phyloP scores from a whole-genome alignment of 2,113 vertebrate species.

The Oryzias celebensis region DNA sequence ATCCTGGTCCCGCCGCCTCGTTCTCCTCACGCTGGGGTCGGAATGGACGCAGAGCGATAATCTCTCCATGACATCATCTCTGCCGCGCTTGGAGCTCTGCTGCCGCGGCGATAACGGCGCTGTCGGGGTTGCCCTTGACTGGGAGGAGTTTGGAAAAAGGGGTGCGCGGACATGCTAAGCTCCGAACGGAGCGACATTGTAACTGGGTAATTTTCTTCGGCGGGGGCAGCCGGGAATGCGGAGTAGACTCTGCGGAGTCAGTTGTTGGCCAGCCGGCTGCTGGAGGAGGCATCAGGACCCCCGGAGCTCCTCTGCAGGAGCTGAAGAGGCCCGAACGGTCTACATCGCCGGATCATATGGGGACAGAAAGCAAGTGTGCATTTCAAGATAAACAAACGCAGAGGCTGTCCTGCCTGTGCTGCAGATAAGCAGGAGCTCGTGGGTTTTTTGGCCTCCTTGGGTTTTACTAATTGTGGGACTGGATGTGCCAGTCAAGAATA shows the following conservation, averaged over 20 bases:
- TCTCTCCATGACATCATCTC: constrained; percentile 18
- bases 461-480: constrained; percentile 30
- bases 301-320: constrained; percentile 22
- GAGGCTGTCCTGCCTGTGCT: constrained; percentile 21
- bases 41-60: not conserved
- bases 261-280: constrained; percentile 12
- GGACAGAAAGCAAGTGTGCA: constrained; percentile 36
- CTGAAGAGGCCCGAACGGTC: constrained; percentile 44
- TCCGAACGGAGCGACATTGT: constrained; percentile 17
- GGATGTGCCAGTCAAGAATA: constrained; percentile 45
- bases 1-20: not conserved
- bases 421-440: constrained; percentile 39
- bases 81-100: constrained; percentile 40
- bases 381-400: constrained; percentile 30
- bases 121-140: constrained; percentile 63
- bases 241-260: constrained; percentile 14
- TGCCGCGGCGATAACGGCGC: constrained; percentile 34
- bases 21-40: not conserved
- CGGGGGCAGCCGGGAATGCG: constrained; percentile 40
- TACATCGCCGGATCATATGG: constrained; percentile 32
- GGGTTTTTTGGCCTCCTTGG: constrained; percentile 12
- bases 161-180: constrained; percentile 6
- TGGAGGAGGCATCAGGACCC: constrained; percentile 22
- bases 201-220: constrained; percentile 23
- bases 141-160: constrained; percentile 20